Percentiles rank a stretch among this genome's conserved stretches.
These are phyloP conservation scores for Lepidostoma basale DNA, from an alignment of 1,140 invertebrate species.

Conservation along the genomic window DNA sequence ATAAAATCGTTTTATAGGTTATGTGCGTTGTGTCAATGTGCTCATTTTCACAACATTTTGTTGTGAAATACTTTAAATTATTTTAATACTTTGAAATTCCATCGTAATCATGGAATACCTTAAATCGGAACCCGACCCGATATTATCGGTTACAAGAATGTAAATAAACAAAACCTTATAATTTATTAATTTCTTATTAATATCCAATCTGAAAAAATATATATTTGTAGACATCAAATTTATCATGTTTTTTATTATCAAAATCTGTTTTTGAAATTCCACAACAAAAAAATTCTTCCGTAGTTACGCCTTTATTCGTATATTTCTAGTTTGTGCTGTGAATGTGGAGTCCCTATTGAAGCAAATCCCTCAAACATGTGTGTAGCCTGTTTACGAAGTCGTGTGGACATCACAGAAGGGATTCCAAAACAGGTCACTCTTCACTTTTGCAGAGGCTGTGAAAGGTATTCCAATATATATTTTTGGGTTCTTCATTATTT, in stretches of 20 bases:
- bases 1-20: not conserved
- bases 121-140: conserved; percentile 10
- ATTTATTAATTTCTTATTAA: not conserved
- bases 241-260: not conserved
- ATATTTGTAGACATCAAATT: not conserved
- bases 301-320: not conserved
- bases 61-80: not conserved
- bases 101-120: conserved; percentile 26
- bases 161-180: not conserved
- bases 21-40: conserved; percentile 1
- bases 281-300: not conserved
- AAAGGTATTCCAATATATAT: conserved; percentile 64
- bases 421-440: conserved; percentile 94
- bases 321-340: conserved; percentile 73
- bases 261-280: not conserved
- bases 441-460: conserved; percentile 91
- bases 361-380: conserved; percentile 99
- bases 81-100: not conserved
- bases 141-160: conserved; percentile 23
- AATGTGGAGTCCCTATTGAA: conserved; percentile 82
- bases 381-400: conserved; percentile 85
- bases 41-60: not conserved
- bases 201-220: not conserved
- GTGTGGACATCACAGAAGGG: conserved; percentile 94
- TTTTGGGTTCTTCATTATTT: not conserved